phyloP scores from a whole-genome alignment of 2,113 vertebrate species.

The Microcebus ravelobensis region DNA sequence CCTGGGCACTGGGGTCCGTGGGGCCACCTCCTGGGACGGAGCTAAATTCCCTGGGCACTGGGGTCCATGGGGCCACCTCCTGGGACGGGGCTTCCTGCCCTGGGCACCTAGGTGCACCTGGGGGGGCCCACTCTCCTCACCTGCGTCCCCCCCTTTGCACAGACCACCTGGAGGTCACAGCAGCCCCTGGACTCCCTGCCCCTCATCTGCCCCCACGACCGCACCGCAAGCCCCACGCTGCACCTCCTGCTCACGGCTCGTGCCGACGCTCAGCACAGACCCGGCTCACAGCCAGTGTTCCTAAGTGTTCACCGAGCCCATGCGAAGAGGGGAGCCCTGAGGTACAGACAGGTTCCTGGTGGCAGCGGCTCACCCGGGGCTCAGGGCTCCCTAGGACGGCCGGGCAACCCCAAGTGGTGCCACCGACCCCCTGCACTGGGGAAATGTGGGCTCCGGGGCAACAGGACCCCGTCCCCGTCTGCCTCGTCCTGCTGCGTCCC shows the following conservation, averaged over 20 bases:
- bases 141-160: rapidly evolving
- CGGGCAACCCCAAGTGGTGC: rapidly evolving
- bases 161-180: rapidly evolving
- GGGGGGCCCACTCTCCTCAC: rapidly evolving
- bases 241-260: rapidly evolving
- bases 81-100: too few species aligned
- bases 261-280: rapidly evolving
- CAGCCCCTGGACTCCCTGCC: rapidly evolving
- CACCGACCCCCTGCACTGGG: rapidly evolving
- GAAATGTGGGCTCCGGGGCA: rapidly evolving
- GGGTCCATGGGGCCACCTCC: too few species aligned
- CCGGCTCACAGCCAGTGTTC: rapidly evolving
- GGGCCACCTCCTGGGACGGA: background rate
- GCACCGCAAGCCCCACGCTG: rapidly evolving
- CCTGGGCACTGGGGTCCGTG: rapidly evolving
- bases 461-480: background rate
- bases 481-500: rapidly evolving
- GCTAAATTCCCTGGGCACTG: background rate
- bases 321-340: rapidly evolving
- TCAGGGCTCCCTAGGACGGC: rapidly evolving
- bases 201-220: rapidly evolving
- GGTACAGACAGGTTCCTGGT: rapidly evolving
- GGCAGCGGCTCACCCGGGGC: too few species aligned
- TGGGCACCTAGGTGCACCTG: too few species aligned
- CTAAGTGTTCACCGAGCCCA: rapidly evolving